Conservation (phyloP, 1,140 invertebrate species). For the Trachymyrmex cornetzi region DNA sequence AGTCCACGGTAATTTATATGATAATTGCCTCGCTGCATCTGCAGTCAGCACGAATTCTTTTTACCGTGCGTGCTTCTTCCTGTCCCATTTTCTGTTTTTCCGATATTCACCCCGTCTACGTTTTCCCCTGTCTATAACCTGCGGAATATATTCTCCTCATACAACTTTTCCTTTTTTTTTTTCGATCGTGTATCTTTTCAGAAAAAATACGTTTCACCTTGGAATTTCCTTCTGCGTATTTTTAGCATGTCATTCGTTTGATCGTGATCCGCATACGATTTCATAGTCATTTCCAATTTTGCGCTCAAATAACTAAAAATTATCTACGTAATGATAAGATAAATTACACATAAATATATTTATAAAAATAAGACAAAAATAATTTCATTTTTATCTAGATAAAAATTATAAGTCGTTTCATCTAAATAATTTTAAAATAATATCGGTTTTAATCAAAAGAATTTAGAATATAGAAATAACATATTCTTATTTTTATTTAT, state of each 20-base stretch:
- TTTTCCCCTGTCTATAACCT: constrained; percentile 31
- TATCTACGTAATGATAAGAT: too few species aligned
- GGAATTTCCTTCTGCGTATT: constrained; percentile 9
- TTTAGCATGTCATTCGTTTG: background rate
- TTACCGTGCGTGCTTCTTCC: constrained; percentile 18
- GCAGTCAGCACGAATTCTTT: constrained; percentile 53
- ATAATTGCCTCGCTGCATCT: constrained; percentile 57
- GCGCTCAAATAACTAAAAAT: too few species aligned
- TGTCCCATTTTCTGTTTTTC: background rate
- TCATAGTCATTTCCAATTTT: background rate
- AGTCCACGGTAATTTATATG: constrained; percentile 66
- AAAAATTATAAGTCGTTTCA: too few species aligned
- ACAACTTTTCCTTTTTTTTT: background rate
- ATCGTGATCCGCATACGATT: constrained; percentile 6
- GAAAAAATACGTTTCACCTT: constrained; percentile 5
- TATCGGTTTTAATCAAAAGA: too few species aligned
- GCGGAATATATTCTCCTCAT: constrained; percentile 15
- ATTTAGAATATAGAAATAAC: too few species aligned
- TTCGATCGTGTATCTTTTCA: constrained; percentile 11
- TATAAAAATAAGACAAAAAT: too few species aligned
- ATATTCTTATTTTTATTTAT: too few species aligned
- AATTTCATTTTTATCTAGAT: too few species aligned
- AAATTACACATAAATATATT: too few species aligned
- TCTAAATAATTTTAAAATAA: too few species aligned
- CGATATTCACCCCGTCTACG: background rate